Evolutionary conservation across 2,113 vertebrate genomes (phyloP), one percentile per base, ranked within the genome.

Genomic region (Chrysochloris asiatica): DNA sequence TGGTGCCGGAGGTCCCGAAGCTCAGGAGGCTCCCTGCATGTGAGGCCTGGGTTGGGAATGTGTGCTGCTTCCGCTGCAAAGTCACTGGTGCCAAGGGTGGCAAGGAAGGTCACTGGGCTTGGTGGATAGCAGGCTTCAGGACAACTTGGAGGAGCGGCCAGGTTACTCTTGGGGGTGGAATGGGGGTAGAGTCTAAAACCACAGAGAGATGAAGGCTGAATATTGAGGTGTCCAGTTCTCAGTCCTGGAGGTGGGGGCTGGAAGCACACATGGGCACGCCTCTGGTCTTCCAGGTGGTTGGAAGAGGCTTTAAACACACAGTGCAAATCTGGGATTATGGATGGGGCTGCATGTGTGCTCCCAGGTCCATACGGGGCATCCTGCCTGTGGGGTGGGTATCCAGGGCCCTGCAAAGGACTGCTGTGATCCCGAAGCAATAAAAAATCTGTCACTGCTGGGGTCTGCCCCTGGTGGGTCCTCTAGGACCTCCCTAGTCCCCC

Each of bases 41-140:
- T 3, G 30, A 43, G 33, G 30, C 45, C 26, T 3, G 6, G 33
- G 11, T 47, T 26, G 10, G 33, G 77, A 22, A 21, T 0, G 0
- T 1, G 1, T 1, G 10, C 4, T 3, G 69, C 3, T 85, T 28
- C 11, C 16, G 11, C 67, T 22, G n/a, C 36, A 69, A 36, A 52
- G 71, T 30, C 11, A 1, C 26, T 6, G 38, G 41, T 12, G 26
- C 69, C 38, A 28, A n/a, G 52, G 52, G n/a, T 10, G 24, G 8
- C 19, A 0, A 1, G 41, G 22, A 73, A 43, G 47, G 48, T 83
- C 43, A 52, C 41, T 1, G 21, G 38, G 69, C 16, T 41, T 38
- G 26, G 45, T 2, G 6, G 33, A 9, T 22, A 24, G 14, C 4
- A 8, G 6, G 8, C 28, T 26, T 50, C 22, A 7, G 65, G 6